Base-by-base conservation (phyloP, 1,140 invertebrate species). In the Magallana ariakensis region DNA sequence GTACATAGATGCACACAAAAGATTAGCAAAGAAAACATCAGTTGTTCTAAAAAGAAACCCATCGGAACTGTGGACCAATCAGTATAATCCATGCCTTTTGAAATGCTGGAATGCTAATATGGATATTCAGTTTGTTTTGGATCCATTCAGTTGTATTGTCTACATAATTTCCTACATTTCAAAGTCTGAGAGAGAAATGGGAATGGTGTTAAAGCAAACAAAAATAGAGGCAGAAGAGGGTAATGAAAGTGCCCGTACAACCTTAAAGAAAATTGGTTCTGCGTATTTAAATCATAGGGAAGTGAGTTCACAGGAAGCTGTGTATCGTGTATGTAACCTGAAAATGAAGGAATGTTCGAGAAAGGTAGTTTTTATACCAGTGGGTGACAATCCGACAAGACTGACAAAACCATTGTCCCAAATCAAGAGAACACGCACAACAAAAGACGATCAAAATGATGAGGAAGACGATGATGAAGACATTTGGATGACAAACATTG, bases 241-340 rank as follows among this genome's bases (percentile, higher is more conserved):
- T 33, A 90, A 90, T 87, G 15, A 55, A 4, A 58, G 80, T 86
- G 87, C 80, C 54, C 80, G 10, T 62, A 19, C 60, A 80, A 87
- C 84, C 80, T 83, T 86, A 19, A 86, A 86, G 58, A 81, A 26
- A 58, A 85, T 85, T 0, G 84, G 84, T 15, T 82, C 55, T 66
- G 85, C 75, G 0, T 89, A 89, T 86, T 16, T 89, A 15, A 80
- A 87, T 80, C 80, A 86, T 53, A 80, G 87, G 75, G 87, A 89
- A 80, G 70, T 89, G 6, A 85, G 84, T 80, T 87, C 66, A 33
- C 87, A 88, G 33, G 89, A 89, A 81, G 89, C 89, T n/a, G 60
- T 86, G 9, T 88, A 70, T 46, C 22, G 87, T n/a, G 85, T 87
- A 46, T 46, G 33, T 46, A 46, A 46, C 33, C 33, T 46, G 33